Base-by-base conservation (phyloP, 1,140 invertebrate genomes). In the Lordiphosa mommai region DNA sequence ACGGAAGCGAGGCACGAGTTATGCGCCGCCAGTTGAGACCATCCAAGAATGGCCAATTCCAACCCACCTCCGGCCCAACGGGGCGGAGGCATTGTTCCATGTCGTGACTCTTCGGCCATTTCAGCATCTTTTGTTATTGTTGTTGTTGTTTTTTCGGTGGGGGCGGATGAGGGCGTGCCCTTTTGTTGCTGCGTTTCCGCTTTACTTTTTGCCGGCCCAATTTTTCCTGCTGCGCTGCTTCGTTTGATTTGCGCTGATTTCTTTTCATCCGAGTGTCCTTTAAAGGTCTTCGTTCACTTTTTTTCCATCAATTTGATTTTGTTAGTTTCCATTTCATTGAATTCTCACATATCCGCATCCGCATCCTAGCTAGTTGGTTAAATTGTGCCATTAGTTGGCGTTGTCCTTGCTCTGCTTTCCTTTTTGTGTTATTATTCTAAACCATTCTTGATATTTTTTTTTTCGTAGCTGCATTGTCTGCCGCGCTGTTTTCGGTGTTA, bases 241-340 rank as follows among this genome's bases (percentile, higher is more conserved):
- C 33, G 56, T 82, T 84, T 84, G 76, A 84, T 82, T 76, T 82
- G 76, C 77, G 72, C 72, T 80, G 76, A 76, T 76, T 84, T 84
- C 77, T 72, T 72, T 58, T 67, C 50, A 51, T 63, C 38, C 41
- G 20, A 49, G 52, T 67, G 76, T 82, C 77, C 71, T 76, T 80
- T 82, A 80, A 82, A 84, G 72, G 58, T 53, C 34, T 37, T 30
- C 17, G 40, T 50, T 48, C 12, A 44, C 33, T 50, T 58, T 63
- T 49, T 52, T 58, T 56, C 57, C 58, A 69, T 77, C 77, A 84
- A 84, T 84, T 84, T 76, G 66, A 84, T 84, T 82, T 84, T 84
- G 79, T 84, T 84, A 84, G 77, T 84, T 84, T 84, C 77, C 77
- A 84, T 84, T 84, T 84, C 77, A 84, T 84, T 84, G 77, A 84